Evolutionary conservation across 2,888 invertebrate species (phyloP), one percentile per base, ranked within the genome.

Genomic region (Cenopis cana): DNA sequence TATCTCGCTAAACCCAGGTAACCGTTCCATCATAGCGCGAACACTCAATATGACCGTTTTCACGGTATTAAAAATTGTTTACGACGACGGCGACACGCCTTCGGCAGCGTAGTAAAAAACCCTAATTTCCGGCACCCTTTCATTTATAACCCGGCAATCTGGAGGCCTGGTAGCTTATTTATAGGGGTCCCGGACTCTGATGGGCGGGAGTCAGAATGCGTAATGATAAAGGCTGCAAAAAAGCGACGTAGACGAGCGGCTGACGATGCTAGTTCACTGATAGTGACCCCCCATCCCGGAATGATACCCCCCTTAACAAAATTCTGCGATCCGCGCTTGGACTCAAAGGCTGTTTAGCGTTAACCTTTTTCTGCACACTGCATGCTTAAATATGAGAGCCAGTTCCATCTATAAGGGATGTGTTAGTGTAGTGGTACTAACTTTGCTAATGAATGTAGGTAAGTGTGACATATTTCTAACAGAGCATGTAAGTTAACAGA

Each of bases 121-220:
- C 93, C 91, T 92, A 93, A 93, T 93, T 92, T 92, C 92, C 91
- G 89, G 89, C 87, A 91, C 93, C 93, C 93, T 92, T 93, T 92
- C 93, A 91, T 93, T 92, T 93, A 90, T 92, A 88, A 86, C 89
- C 87, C 85, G 85, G 89, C 92, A 93, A 92, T 92, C 93, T 93
- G 90, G 87, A 88, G 86, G 85, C 85, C 88, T 85, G 77, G 87
- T 87, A 86, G 88, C 89, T 92, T 92, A 91, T 93, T 93, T 92
- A 92, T 91, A 83, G 89, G 85, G 91, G 90, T 88, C 88, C 86
- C 77, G 86, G 84, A 79, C 85, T 84, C 88, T 92, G 91, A 93
- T 90, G 91, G 90, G 85, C 86, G 85, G 82, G 84, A 86, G 88
- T 84, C 88, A 85, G 90, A 92, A 93, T 90, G 89, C 85, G 89